Evolutionary conservation across 2,888 invertebrate species (phyloP).

Genomic region (Agriotes lineatus): DNA sequence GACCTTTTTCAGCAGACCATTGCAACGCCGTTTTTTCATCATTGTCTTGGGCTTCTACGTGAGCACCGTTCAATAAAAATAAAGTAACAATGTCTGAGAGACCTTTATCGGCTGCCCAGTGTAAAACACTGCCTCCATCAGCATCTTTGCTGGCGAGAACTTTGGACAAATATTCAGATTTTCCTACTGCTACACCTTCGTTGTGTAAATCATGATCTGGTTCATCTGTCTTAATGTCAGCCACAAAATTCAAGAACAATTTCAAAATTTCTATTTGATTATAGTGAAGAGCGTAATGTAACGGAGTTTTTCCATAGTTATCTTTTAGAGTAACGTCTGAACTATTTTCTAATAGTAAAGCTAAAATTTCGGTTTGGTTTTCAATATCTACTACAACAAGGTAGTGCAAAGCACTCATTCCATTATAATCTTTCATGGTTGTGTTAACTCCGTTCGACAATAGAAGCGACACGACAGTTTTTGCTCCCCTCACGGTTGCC

Average conservation of each 20-base stretch:
- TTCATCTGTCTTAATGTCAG: not conserved
- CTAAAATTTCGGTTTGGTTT: not conserved
- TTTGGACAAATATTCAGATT: not conserved
- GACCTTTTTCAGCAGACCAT: constrained; percentile 4
- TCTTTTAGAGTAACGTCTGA: not conserved
- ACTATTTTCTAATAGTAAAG: not conserved
- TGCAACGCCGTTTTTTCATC: constrained; percentile 9
- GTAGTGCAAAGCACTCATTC: constrained; percentile 2
- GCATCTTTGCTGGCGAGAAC: constrained; percentile 5
- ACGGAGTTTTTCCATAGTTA: constrained; percentile 7
- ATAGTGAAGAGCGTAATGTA: constrained; percentile 14
- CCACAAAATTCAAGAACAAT: not conserved
- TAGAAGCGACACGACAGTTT: not conserved
- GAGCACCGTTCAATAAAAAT: not conserved
- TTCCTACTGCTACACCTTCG: not conserved
- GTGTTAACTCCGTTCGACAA: not conserved
- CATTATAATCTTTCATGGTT: not conserved
- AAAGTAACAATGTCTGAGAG: not conserved
- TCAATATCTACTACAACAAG: not conserved
- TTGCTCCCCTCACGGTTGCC: not conserved
- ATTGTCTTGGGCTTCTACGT: not conserved
- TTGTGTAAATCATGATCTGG: not conserved
- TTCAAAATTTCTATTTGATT: not conserved
- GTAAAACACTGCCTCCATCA: constrained; percentile 3
- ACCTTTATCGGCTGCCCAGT: constrained; percentile 14